Conservation (phyloP, 2,888 invertebrate genomes). For the Maniola hyperantus region DNA sequence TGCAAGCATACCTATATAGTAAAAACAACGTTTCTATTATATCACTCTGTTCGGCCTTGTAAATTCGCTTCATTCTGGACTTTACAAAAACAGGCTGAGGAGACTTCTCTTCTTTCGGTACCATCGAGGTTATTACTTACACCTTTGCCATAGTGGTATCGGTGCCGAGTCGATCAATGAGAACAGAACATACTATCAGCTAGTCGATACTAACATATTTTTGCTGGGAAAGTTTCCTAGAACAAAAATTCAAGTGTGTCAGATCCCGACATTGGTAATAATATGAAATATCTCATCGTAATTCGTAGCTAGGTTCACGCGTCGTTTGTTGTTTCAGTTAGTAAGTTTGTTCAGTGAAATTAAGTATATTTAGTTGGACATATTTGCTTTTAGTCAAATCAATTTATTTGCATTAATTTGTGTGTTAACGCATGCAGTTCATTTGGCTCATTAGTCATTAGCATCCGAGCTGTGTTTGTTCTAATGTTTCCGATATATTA, state of each 20-base stretch:
- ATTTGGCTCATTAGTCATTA: constrained; percentile 25
- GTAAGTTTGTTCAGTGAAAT: constrained; percentile 50
- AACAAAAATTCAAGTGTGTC: constrained; percentile 6
- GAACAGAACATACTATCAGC: too few species aligned
- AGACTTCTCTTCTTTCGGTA: too few species aligned
- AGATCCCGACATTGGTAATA: constrained; percentile 48
- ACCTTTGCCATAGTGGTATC: too few species aligned
- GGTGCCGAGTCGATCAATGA: too few species aligned
- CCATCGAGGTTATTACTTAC: too few species aligned
- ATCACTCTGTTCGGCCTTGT: background rate
- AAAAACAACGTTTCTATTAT: too few species aligned
- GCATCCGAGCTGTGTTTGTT: constrained; percentile 13
- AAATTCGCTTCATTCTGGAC: too few species aligned
- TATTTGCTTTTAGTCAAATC: constrained; percentile 41
- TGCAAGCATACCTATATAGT: too few species aligned
- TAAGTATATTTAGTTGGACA: constrained; percentile 47
- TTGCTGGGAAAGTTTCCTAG: background rate
- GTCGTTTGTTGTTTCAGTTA: constrained; percentile 53
- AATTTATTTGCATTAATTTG: constrained; percentile 35
- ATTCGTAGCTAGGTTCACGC: constrained; percentile 47
- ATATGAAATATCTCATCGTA: constrained; percentile 54
- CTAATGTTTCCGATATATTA: constrained; percentile 15
- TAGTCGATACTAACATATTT: too few species aligned
- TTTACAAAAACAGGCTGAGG: too few species aligned
- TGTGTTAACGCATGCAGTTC: constrained; percentile 31